A percentile compares a stretch with the other conserved stretches of the same genome.
Conservation (phyloP, 2,113 vertebrate genomes). For the Xiphorhynchus elegans region DNA sequence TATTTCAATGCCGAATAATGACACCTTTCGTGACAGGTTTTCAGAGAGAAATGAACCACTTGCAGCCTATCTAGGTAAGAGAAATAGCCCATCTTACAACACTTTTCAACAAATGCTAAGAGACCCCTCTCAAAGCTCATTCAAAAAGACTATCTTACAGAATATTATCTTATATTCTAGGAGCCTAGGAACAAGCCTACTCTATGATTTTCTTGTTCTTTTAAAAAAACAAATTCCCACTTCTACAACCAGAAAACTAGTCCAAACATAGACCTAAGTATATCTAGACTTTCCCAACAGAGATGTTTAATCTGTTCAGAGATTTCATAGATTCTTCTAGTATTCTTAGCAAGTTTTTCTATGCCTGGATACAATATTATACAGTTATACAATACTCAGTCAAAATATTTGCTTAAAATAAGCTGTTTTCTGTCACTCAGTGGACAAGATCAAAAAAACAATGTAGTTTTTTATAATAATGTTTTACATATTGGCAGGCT, state of each 20-base stretch:
- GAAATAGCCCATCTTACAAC: not conserved
- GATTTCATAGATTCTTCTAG: not conserved
- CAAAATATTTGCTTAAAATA: not conserved
- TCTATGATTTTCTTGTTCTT: not conserved
- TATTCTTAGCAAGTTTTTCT: not conserved
- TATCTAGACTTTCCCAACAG: not conserved
- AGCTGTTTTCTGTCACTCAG: not conserved
- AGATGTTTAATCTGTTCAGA: not conserved
- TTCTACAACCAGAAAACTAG: not conserved
- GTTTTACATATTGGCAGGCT: not conserved
- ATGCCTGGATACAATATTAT: not conserved
- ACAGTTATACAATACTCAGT: not conserved
- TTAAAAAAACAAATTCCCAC: not conserved
- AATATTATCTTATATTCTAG: not conserved
- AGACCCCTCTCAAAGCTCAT: not conserved
- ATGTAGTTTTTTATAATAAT: not conserved
- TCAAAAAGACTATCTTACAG: not conserved
- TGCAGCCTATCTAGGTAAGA: slow-evolving; percentile 90
- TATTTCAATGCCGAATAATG: slow-evolving; percentile 75
- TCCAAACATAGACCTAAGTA: not conserved
- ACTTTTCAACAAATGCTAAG: not conserved
- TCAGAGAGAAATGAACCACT: slow-evolving; percentile 83
- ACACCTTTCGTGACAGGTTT: slow-evolving; percentile 77
- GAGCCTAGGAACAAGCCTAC: not conserved
- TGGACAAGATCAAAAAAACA: not conserved